Conservation (phyloP, 2,888 invertebrate species). For the Campoplex capitator region DNA sequence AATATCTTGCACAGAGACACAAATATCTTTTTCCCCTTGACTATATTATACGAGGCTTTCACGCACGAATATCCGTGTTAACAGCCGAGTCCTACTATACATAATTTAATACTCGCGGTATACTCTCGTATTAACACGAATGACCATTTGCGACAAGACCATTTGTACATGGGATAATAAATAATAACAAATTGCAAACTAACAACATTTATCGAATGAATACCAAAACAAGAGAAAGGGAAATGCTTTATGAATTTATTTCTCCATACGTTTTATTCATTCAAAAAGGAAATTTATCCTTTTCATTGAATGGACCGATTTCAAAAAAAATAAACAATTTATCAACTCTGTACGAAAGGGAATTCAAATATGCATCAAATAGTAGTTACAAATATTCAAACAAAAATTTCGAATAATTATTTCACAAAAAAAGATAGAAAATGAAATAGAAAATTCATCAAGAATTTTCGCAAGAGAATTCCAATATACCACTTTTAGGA, state of each 20-base stretch:
- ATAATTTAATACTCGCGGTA: constrained; percentile 1
- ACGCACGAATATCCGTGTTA: constrained; percentile 27
- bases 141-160: background rate
- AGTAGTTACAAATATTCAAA: background rate
- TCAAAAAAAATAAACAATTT: too few relatives aligned
- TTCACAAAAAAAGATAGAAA: background rate
- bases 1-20: constrained; percentile 64
- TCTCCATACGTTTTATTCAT: too few relatives aligned
- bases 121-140: constrained; percentile 4
- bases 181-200: background rate
- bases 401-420: background rate
- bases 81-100: background rate
- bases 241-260: too few relatives aligned
- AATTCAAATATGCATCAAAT: too few relatives aligned
- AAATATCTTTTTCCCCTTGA: constrained; percentile 72
- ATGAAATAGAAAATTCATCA: background rate
- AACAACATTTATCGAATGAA: background rate
- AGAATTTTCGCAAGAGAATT: background rate
- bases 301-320: too few relatives aligned
- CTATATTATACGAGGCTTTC: constrained; percentile 9
- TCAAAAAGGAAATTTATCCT: too few relatives aligned
- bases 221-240: background rate
- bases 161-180: background rate
- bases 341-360: too few relatives aligned
- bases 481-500: too few relatives aligned